phyloP scores from a whole-genome alignment of 2,888 invertebrate genomes.

The Osmoderma eremita region DNA sequence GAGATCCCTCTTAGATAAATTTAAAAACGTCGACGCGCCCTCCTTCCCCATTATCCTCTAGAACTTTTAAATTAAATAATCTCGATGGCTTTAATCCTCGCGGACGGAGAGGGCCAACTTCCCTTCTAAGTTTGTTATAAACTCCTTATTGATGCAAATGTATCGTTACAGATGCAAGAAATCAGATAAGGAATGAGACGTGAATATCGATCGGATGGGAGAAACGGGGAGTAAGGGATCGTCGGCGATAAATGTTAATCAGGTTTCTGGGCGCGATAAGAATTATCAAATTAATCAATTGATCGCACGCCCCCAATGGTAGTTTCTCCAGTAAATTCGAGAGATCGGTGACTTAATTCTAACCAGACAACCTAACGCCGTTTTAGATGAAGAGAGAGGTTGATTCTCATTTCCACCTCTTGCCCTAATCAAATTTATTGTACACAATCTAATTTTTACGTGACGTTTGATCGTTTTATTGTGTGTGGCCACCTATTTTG shows the following conservation, averaged over 20 bases:
- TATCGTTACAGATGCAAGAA: slow-evolving; percentile 46
- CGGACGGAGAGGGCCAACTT: slow-evolving; percentile 14
- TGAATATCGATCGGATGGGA: not conserved
- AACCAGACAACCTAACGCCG: slow-evolving; percentile 4
- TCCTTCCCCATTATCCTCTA: slow-evolving; percentile 32
- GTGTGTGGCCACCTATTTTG: not conserved
- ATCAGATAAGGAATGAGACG: slow-evolving; percentile 39
- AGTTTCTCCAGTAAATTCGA: not conserved
- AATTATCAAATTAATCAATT: slow-evolving; percentile 38
- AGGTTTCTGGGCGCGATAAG: slow-evolving; percentile 29
- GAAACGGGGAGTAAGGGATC: not conserved
- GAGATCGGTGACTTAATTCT: slow-evolving; percentile 1
- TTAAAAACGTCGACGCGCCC: slow-evolving; percentile 36
- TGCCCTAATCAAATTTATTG: slow-evolving; percentile 23
- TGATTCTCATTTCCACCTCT: not conserved
- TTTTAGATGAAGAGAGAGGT: slow-evolving; percentile 5
- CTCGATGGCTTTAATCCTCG: slow-evolving; percentile 42
- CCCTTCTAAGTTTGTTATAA: slow-evolving; percentile 42
- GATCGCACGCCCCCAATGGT: slow-evolving; percentile 19
- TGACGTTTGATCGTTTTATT: slow-evolving; percentile 18
- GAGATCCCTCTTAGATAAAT: slow-evolving; percentile 30
- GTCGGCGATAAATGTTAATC: slow-evolving; percentile 19
- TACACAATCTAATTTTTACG: slow-evolving; percentile 31
- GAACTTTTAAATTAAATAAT: slow-evolving; percentile 45
- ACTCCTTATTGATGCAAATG: slow-evolving; percentile 47